Conservation (phyloP, 35 echinoderm and acorn worm species). For the Lytechinus variegatus region DNA sequence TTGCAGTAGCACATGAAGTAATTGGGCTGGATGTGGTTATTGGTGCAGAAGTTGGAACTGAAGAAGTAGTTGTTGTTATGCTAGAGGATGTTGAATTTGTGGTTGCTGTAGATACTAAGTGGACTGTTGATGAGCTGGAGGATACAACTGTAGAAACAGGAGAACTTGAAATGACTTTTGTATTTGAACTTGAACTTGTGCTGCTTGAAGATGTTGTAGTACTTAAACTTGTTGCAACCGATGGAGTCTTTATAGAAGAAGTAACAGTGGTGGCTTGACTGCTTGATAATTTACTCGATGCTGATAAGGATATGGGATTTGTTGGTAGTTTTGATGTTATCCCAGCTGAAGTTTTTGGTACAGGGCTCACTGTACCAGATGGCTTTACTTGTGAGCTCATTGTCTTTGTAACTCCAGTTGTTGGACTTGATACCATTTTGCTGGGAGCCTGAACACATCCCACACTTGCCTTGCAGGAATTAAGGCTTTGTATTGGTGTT, state of each 20-base stretch:
- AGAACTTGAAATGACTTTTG: constrained; percentile 5
- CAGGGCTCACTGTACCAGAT: constrained; percentile 2
- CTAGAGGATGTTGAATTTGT: constrained; percentile 34
- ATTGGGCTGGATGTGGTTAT: neutral
- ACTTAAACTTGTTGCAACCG: neutral
- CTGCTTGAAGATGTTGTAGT: neutral
- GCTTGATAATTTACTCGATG: neutral
- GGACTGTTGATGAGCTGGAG: neutral
- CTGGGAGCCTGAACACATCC: neutral
- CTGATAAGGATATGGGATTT: constrained; percentile 13
- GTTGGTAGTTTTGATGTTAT: constrained; percentile 32
- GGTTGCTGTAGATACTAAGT: neutral
- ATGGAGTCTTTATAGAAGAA: neutral
- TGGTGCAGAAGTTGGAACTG: neutral
- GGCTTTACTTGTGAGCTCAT: neutral
- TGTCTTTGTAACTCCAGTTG: neutral
- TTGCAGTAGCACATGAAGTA: neutral
- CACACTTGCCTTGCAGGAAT: constrained; percentile 24
- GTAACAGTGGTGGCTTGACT: neutral
- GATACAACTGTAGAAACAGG: constrained; percentile 6
- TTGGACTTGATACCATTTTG: neutral
- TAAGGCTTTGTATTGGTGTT: neutral
- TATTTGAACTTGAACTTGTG: neutral
- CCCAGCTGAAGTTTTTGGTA: constrained; percentile 22
- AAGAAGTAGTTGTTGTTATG: constrained; percentile 1